These are phyloP conservation scores for Ceyx cyanopectus DNA, from an alignment of 2,113 vertebrate genomes.

Conservation along the genomic window DNA sequence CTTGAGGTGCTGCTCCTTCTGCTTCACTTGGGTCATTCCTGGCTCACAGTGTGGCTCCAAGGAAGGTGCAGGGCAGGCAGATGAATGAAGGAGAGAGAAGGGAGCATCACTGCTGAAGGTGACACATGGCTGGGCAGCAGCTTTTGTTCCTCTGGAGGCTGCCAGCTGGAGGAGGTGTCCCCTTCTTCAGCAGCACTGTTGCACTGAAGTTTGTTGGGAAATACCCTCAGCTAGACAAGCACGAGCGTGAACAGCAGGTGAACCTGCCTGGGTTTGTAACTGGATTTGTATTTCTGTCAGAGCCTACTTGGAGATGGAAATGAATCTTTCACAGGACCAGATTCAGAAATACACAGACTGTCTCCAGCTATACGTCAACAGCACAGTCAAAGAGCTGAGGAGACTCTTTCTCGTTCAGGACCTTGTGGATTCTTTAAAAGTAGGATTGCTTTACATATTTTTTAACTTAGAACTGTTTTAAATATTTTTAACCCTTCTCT, in stretches of 20 bases:
- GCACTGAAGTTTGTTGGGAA: not conserved
- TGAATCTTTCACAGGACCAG: constrained; percentile 96
- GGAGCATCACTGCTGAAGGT: fast-evolving
- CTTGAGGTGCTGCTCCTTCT: not conserved
- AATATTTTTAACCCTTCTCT: constrained; percentile 1
- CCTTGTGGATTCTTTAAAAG: constrained; percentile 97
- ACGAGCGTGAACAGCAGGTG: fast-evolving
- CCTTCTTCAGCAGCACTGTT: not conserved
- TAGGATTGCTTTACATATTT: constrained; percentile 68
- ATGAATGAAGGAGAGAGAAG: not conserved
- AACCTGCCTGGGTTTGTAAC: not conserved
- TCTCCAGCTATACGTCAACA: constrained; percentile 92
- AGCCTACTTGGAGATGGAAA: constrained; percentile 94
- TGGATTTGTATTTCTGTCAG: constrained; percentile 73
- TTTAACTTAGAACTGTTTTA: constrained; percentile 64
- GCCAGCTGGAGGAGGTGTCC: not conserved
- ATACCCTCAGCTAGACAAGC: not conserved
- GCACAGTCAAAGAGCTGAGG: constrained; percentile 93
- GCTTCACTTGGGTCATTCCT: not conserved
- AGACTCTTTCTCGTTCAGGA: constrained; percentile 98
- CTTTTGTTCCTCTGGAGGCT: not conserved
- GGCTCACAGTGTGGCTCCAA: not conserved
- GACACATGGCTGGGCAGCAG: not conserved
- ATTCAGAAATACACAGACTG: constrained; percentile 97
- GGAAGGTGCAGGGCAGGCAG: not conserved